Evolutionary conservation across 2,888 invertebrate genomes (phyloP).

Genomic region (Orthosia gothica): DNA sequence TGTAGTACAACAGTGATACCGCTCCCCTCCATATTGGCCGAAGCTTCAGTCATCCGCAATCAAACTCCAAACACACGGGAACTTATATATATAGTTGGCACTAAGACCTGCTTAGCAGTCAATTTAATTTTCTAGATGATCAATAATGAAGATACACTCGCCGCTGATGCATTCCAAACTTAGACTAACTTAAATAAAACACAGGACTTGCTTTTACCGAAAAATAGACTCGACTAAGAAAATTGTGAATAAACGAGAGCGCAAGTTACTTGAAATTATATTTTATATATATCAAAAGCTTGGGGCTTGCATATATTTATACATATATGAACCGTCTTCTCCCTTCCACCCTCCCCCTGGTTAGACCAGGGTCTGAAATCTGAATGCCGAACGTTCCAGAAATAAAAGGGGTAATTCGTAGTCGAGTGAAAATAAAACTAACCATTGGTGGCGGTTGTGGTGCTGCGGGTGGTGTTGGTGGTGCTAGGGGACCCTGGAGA

Average conservation of each 20-base stretch:
- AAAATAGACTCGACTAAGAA: conserved; percentile 34
- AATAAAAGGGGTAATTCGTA: conserved; percentile 30
- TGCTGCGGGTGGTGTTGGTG: conserved; percentile 91
- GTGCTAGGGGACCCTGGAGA: conserved; percentile 87
- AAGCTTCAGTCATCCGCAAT: conserved; percentile 18
- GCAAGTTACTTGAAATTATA: conserved; percentile 24
- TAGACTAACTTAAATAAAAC: background rate
- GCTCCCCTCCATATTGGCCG: background rate
- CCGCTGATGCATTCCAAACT: conserved; percentile 14
- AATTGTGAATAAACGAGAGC: background rate
- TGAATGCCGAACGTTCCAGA: conserved; percentile 13
- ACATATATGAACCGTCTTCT: conserved; percentile 38
- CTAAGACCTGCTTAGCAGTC: conserved; percentile 22
- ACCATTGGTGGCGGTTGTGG: conserved; percentile 90
- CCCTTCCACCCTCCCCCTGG: background rate
- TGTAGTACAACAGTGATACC: conserved; percentile 1
- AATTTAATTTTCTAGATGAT: conserved; percentile 6
- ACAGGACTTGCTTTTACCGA: background rate
- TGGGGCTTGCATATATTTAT: conserved; percentile 8
- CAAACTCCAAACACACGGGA: background rate
- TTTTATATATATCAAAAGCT: conserved; percentile 27
- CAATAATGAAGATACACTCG: background rate
- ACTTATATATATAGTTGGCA: background rate
- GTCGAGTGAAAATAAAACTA: conserved; percentile 62
- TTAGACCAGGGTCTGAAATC: background rate